Base-by-base conservation (phyloP, 2,888 invertebrate genomes). In the Limnephilus lunatus region DNA sequence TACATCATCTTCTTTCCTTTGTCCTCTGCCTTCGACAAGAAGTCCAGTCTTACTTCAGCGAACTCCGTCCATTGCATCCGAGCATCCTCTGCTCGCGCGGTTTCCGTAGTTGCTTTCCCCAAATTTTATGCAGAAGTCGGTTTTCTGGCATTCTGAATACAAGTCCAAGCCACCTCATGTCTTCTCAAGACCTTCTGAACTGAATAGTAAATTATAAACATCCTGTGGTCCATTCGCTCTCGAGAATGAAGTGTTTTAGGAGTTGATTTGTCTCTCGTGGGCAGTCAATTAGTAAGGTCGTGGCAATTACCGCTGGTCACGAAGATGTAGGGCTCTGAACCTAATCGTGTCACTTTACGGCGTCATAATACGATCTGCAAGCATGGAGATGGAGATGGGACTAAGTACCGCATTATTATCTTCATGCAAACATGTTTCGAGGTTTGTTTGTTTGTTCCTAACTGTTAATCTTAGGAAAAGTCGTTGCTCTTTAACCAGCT, bases 261-360 rank as follows among this genome's bases (percentile, higher is more conserved):
- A 83, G 83, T 83, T 19, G 35, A 35, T 83, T 32, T 7, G 35
- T 19, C 35, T 35, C 83, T 83, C 35, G 83, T 83, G 83, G 83
- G 25, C 83, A 32, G 83, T 32, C 83, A 83, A 83, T 83, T 83
- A 35, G 83, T 83, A 32, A 83, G 83, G 83, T 83, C 83, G 35
- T 19, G 83, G 83, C 83, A 32, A 32, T 32, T 32, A 83, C 35
- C 35, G 83, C 68, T 68, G 68, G 68, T 68, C 68, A 68, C 68
- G 68, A 68, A 68, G 35, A 32, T 32, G 83, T 32, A 83, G 83
- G 83, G 83, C 83, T 83, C 32, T 25, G 83, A 39, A 83, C 35
- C 83, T 83, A 83, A 68, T 68, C 25, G 68, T 68, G 68, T 68
- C 25, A 25, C 25, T 68, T 68, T n/a, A 68, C 68, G 25, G 25